phyloP scores from a whole-genome alignment of 2,888 invertebrate species.

The Acleris literana region DNA sequence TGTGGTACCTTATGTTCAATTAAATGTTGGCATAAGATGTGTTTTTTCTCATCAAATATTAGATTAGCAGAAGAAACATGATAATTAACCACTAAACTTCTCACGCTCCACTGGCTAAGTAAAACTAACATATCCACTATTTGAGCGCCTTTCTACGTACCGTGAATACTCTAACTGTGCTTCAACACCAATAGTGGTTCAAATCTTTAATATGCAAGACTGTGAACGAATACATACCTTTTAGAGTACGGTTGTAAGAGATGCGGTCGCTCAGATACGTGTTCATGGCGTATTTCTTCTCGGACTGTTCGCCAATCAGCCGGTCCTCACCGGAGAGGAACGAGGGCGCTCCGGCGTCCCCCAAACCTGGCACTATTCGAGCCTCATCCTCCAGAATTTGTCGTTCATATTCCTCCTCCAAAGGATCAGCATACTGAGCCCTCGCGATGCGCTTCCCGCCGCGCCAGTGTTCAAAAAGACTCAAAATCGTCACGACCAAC shows the following conservation, averaged over 20 bases:
- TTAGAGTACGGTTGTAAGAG: slow-evolving; percentile 91
- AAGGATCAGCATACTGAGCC: slow-evolving; percentile 51
- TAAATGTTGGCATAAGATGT: not conserved
- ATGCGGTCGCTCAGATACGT: slow-evolving; percentile 94
- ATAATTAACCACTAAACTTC: not conserved
- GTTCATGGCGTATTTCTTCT: slow-evolving; percentile 94
- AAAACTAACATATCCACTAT: slow-evolving; percentile 1
- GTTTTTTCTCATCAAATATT: slow-evolving; percentile 21
- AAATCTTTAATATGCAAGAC: not conserved
- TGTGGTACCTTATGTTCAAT: no score
- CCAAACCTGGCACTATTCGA: slow-evolving; percentile 87
- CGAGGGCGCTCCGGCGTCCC: slow-evolving; percentile 87
- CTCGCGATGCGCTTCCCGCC: slow-evolving; percentile 63
- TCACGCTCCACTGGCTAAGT: slow-evolving; percentile 27
- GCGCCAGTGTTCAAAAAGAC: slow-evolving; percentile 73
- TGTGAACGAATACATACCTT: slow-evolving; percentile 66
- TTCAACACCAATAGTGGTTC: not conserved
- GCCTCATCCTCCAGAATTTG: slow-evolving; percentile 85
- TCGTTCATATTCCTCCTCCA: slow-evolving; percentile 67
- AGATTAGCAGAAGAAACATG: not conserved
- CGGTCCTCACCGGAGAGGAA: slow-evolving; percentile 86
- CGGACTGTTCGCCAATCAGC: slow-evolving; percentile 86
- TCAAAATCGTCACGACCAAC: slow-evolving; percentile 63
- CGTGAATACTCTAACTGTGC: not conserved
- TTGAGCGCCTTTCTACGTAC: not conserved